Evolutionary conservation across 2,888 invertebrate species (phyloP).

Genomic region (Papilio protenor): DNA sequence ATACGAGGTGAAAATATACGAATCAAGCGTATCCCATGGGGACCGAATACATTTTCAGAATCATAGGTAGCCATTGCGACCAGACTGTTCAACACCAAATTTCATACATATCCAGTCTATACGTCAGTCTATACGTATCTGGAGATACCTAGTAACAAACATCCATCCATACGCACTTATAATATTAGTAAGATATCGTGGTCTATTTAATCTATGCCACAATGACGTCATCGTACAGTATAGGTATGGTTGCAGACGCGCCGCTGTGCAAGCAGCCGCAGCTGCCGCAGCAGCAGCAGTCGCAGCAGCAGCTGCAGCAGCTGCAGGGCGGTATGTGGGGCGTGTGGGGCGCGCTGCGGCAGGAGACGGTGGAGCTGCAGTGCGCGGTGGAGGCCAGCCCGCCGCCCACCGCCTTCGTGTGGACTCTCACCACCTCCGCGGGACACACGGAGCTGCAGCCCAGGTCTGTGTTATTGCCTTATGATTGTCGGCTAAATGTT

Average conservation of each 20-base stretch:
- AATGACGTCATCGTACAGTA: not conserved
- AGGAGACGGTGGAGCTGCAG: slow-evolving; percentile 90
- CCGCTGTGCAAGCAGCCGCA: slow-evolving; percentile 85
- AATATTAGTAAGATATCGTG: too few relatives aligned
- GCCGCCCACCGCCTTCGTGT: slow-evolving; percentile 90
- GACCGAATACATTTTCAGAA: too few relatives aligned
- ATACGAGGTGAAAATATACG: too few relatives aligned
- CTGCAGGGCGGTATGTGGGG: slow-evolving; percentile 84
- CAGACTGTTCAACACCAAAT: too few relatives aligned
- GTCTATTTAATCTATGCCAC: not conserved
- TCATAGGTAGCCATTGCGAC: too few relatives aligned
- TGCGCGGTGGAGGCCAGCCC: slow-evolving; percentile 95
- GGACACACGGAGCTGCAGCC: slow-evolving; percentile 90
- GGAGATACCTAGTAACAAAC: too few relatives aligned
- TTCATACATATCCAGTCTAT: too few relatives aligned
- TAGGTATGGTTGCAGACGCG: slow-evolving; percentile 78
- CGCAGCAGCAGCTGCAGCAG: not conserved
- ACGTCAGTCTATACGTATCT: too few relatives aligned
- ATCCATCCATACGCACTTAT: too few relatives aligned
- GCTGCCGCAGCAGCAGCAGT: too few relatives aligned
- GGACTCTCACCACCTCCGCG: slow-evolving; percentile 96
- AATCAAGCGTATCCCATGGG: too few relatives aligned
- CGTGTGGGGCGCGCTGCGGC: slow-evolving; percentile 92
- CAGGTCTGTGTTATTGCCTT: slow-evolving; percentile 68
- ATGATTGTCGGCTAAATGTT: too few relatives aligned